Percentiles rank a stretch among this genome's conserved stretches.
phyloP scores from a whole-genome alignment of 2,113 vertebrate genomes.

The Paramisgurnus dabryanus region DNA sequence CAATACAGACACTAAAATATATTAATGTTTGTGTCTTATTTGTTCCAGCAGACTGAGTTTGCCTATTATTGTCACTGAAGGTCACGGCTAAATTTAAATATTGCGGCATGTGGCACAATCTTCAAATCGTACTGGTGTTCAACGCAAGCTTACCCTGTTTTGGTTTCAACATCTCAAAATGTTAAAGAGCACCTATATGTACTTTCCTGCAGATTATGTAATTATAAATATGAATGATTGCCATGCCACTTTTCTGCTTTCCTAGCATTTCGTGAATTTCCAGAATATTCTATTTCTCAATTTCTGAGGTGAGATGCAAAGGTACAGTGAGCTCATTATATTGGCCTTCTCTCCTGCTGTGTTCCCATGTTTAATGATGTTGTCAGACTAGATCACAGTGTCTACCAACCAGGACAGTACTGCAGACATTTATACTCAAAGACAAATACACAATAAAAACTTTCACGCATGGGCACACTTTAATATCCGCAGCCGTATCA shows the following conservation, averaged over 20 bases:
- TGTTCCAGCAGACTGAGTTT: too few species aligned
- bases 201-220: neutral
- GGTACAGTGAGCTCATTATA: slow-evolving; percentile 23
- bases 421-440: neutral
- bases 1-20: too few species aligned
- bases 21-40: too few species aligned
- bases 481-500: neutral
- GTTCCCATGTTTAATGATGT: neutral
- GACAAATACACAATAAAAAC: neutral
- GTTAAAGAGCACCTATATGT: too few species aligned
- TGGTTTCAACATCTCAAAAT: too few species aligned
- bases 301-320: neutral
- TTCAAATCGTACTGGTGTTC: too few species aligned
- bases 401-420: neutral
- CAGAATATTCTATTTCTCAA: neutral
- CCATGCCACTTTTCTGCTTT: neutral
- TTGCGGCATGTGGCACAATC: too few species aligned
- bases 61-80: too few species aligned
- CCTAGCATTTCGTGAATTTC: neutral
- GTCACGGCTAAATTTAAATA: too few species aligned
- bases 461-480: neutral
- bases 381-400: neutral
- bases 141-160: too few species aligned
- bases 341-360: neutral
- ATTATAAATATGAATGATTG: neutral